Evolutionary conservation across 2,888 invertebrate species (phyloP).

Genomic region (Agrotis segetum): DNA sequence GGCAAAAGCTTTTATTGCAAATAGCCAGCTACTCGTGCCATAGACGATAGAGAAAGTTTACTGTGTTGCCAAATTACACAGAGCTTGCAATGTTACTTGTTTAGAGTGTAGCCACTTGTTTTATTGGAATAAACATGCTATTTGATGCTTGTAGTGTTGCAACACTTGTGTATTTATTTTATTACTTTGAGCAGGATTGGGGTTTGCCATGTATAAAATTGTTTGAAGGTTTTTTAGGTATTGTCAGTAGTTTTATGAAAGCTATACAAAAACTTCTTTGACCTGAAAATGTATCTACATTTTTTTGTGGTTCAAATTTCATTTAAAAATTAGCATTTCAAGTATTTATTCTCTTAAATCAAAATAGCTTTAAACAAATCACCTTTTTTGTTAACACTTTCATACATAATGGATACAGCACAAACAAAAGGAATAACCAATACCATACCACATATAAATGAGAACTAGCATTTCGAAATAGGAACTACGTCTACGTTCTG

Average conservation of each 20-base stretch:
- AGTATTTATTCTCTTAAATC: no score
- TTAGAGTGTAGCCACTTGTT: slow-evolving; percentile 53
- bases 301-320: not conserved
- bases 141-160: slow-evolving; percentile 20
- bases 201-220: not conserved
- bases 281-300: not conserved
- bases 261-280: not conserved
- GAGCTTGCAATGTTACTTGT: slow-evolving; percentile 52
- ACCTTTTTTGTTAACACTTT: not conserved
- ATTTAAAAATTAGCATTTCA: no score
- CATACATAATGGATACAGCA: not conserved
- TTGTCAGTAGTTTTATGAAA: not conserved
- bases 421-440: slow-evolving; percentile 2
- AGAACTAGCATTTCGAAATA: slow-evolving; percentile 30
- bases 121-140: slow-evolving; percentile 51
- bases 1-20: slow-evolving; percentile 47
- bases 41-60: slow-evolving; percentile 57
- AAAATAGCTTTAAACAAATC: not conserved
- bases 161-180: slow-evolving; percentile 16
- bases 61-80: slow-evolving; percentile 50
- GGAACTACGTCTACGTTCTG: not conserved
- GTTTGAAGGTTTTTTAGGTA: no score
- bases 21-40: slow-evolving; percentile 40
- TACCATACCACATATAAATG: slow-evolving; percentile 1
- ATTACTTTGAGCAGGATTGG: not conserved